A percentile compares a stretch with the other conserved stretches of the same genome.
phyloP scores from a whole-genome alignment of 2,888 invertebrate genomes.

The Gandaritis pyraliata region DNA sequence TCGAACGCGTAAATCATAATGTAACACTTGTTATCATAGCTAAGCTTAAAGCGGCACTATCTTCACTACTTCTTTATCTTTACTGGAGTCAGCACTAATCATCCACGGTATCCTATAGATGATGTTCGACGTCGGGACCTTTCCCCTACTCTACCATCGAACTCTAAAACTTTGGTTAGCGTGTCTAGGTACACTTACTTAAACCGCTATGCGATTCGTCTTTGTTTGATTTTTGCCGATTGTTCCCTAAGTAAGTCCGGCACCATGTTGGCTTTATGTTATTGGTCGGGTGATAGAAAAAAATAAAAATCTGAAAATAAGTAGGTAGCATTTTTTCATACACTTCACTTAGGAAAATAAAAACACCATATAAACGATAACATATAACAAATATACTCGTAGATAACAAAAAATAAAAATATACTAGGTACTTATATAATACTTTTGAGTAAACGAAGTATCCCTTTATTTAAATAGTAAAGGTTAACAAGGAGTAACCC shows the following conservation, averaged over 20 bases:
- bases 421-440: conserved; percentile 61
- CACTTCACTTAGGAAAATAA: conserved; percentile 73
- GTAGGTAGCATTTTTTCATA: conserved; percentile 83
- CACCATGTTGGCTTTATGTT: conserved; percentile 69
- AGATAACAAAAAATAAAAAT: conserved; percentile 73
- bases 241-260: conserved; percentile 73
- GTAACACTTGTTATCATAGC: conserved; percentile 50
- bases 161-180: conserved; percentile 67
- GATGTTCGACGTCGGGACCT: conserved; percentile 63
- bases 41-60: conserved; percentile 78
- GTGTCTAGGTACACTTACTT: conserved; percentile 75
- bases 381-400: conserved; percentile 63
- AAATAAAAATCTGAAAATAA: conserved; percentile 85
- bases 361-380: conserved; percentile 71
- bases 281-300: conserved; percentile 80
- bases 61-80: conserved; percentile 62
- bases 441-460: conserved; percentile 71
- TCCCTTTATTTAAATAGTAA: conserved; percentile 75
- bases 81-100: conserved; percentile 59
- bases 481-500: conserved; percentile 78
- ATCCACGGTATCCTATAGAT: conserved; percentile 68
- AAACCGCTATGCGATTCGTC: conserved; percentile 61
- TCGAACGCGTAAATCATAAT: conserved; percentile 48
- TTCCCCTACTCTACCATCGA: conserved; percentile 77
- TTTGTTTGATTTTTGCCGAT: conserved; percentile 69